Evolutionary conservation across 2,888 invertebrate genomes (phyloP).

Genomic region (Mylabris sibirica): DNA sequence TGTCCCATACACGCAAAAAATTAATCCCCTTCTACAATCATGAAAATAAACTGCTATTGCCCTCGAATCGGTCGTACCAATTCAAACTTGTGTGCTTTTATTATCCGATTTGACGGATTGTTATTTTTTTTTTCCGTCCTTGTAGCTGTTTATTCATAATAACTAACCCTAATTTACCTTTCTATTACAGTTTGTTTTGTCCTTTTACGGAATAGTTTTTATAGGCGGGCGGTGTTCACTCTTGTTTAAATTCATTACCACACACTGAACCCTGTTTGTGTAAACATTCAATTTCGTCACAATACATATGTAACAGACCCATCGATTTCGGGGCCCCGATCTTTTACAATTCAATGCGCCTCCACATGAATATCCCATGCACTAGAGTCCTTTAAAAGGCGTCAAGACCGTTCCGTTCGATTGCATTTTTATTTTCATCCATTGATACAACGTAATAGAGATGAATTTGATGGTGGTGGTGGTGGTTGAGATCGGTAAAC

Average conservation of each 20-base stretch:
- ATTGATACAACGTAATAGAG: constrained; percentile 27
- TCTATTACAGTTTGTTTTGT: not conserved
- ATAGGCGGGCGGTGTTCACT: not conserved
- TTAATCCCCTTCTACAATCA: constrained; percentile 9
- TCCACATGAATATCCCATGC: constrained; percentile 49
- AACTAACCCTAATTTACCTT: not conserved
- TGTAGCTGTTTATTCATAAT: not conserved
- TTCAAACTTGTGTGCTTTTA: not conserved
- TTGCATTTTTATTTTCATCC: constrained; percentile 38
- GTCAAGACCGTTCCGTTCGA: constrained; percentile 39
- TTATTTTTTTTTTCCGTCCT: not conserved
- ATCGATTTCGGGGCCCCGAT: constrained; percentile 38
- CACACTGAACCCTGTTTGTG: constrained; percentile 39
- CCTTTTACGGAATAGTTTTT: not conserved
- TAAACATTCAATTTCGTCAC: constrained; percentile 50
- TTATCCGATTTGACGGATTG: not conserved
- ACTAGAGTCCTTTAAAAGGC: constrained; percentile 37
- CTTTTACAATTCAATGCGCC: constrained; percentile 49
- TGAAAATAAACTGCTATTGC: constrained; percentile 5
- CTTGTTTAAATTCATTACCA: constrained; percentile 35
- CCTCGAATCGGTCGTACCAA: not conserved
- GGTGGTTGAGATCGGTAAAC: constrained; percentile 8
- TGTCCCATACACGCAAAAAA: not conserved
- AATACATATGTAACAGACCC: constrained; percentile 55
- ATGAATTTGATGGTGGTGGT: constrained; percentile 24